phyloP scores from a whole-genome alignment of 2,113 vertebrate genomes.

The Lampris incognitus region DNA sequence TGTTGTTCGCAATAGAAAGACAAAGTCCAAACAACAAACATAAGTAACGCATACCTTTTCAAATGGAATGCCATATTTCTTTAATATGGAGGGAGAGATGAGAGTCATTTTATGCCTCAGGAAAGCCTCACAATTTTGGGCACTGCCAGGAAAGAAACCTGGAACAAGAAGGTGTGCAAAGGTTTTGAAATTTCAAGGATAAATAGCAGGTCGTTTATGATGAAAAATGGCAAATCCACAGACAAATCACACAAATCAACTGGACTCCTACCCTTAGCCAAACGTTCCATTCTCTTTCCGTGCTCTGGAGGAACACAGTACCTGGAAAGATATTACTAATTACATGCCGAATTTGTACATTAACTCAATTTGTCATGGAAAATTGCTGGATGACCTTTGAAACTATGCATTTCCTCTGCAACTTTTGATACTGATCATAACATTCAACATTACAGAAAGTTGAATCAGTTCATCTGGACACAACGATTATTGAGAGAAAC shows the following conservation, averaged over 20 bases:
- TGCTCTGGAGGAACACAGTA: constrained; percentile 96
- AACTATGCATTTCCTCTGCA: no score
- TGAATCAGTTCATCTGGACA: no score
- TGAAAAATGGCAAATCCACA: neutral
- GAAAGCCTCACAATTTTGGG: constrained; percentile 97
- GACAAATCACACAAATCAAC: neutral
- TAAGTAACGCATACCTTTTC: constrained; percentile 86
- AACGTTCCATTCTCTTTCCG: constrained; percentile 93
- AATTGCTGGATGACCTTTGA: no score
- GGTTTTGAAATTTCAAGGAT: neutral
- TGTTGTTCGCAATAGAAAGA: neutral
- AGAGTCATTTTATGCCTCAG: constrained; percentile 98
- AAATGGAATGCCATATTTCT: constrained; percentile 97
- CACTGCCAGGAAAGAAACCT: constrained; percentile 98
- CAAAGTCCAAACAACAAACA: neutral
- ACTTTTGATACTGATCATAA: no score
- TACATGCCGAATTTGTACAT: neutral
- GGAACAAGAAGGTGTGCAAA: constrained; percentile 8
- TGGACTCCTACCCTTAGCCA: constrained; percentile 90
- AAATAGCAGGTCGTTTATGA: neutral
- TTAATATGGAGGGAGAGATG: constrained; percentile 95
- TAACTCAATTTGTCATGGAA: neutral
- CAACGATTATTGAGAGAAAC: no score
- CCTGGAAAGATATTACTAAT: constrained; percentile 77
- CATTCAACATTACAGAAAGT: no score